Base-by-base conservation (phyloP, 2,888 invertebrate species). In the Dioctria linearis region DNA sequence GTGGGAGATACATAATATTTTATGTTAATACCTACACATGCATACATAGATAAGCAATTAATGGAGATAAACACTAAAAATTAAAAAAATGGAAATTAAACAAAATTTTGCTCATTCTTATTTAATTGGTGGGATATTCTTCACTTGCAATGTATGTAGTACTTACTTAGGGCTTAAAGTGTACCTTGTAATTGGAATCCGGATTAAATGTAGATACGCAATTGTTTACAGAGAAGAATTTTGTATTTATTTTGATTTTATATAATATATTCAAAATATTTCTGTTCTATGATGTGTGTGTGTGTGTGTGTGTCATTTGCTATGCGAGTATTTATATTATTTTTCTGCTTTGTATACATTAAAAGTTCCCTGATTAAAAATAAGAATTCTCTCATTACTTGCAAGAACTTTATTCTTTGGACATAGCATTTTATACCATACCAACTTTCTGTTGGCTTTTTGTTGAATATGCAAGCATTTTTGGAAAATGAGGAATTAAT, bases 51-150 rank as follows among this genome's bases (percentile, higher is more conserved):
- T 65, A 42, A 65, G 65, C 65, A 65, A 65, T 65, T 65, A 65
- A 65, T 65, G 42, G 42, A 40, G 25, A 25, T 25, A 65, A 42
- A 65, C 65, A 65, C 65, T 65, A 65, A 65, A 65, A n/a, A 67
- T 67, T 25, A 25, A 25, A 67, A 67, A 43, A 43, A 67, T 57
- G 54, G 42, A 73, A 57, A 57, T 42, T 25, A 73, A 73, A 73
- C 59, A 73, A 57, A n/a, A 57, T 59, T 51, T 13, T 13, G 25
- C 25, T 73, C 57, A 51, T 57, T 73, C 69, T 79, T 79, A 79
- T 69, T 71, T 69, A 79, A 69, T 79, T 79, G 79, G 79, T 79
- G 79, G 79, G 79, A 79, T 79, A 59, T 79, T 79, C 79, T 59
- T 79, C 54, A 43, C 59, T 69, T 69, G 69, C 69, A 69, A 69